A percentile compares a stretch with the other conserved stretches of the same genome.
Evolutionary conservation across 1,140 invertebrate species (phyloP).

Genomic region (Aradophagus sp.): DNA sequence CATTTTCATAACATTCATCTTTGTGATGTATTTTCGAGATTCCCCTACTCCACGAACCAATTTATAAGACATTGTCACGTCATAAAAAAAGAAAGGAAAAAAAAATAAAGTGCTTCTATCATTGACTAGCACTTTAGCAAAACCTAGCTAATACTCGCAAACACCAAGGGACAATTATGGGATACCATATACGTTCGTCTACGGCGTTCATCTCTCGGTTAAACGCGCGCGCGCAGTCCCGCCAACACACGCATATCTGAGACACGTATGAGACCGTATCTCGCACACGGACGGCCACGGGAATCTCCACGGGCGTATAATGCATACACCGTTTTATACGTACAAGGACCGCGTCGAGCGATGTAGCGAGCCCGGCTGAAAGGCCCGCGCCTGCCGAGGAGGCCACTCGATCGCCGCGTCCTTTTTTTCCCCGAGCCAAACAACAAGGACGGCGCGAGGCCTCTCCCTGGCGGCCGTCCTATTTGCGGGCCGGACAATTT

Average conservation of each 20-base stretch:
- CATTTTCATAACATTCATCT: too few species aligned
- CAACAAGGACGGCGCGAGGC: constrained; percentile 3
- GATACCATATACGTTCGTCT: constrained; percentile 69
- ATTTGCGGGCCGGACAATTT: constrained; percentile 67
- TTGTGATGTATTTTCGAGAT: too few species aligned
- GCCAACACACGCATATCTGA: too few species aligned
- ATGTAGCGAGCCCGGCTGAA: constrained; percentile 10
- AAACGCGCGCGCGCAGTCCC: too few species aligned
- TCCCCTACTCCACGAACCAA: too few species aligned
- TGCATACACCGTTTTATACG: constrained; percentile 14
- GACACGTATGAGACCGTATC: constrained; percentile 28
- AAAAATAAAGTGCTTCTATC: constrained; percentile 9
- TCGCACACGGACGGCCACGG: constrained; percentile 27
- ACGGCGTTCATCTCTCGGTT: constrained; percentile 60
- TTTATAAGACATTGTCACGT: too few species aligned
- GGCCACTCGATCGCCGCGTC: constrained; percentile 7
- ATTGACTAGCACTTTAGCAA: constrained; percentile 31
- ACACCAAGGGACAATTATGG: constrained; percentile 69
- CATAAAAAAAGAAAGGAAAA: constrained; percentile 10
- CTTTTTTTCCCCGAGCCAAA: neutral
- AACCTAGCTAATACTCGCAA: constrained; percentile 24
- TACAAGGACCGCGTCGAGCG: constrained; percentile 13
- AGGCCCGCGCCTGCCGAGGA: constrained; percentile 1
- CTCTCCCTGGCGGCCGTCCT: constrained; percentile 56
- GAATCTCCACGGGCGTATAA: constrained; percentile 29